Conservation (phyloP, 2,797 vertebrate species). For the Brachymystax lenok region DNA sequence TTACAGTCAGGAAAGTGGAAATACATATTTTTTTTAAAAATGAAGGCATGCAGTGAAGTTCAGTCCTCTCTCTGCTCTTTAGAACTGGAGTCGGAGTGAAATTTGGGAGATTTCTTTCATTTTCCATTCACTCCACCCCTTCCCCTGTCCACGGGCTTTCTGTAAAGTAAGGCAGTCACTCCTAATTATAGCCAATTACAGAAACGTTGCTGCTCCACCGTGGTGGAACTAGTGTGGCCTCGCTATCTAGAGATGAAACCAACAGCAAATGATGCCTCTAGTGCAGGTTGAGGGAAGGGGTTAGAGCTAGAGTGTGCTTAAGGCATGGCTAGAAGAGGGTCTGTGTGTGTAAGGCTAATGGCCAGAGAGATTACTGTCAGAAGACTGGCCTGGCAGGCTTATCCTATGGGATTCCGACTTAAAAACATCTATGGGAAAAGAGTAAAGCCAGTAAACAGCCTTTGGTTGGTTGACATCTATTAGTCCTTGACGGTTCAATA, state of each 20-base stretch:
- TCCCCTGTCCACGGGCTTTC: constrained; percentile 23
- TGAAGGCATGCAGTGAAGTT: background rate
- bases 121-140: constrained; percentile 3
- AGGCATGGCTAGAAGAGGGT: background rate
- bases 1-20: background rate
- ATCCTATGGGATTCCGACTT: constrained; percentile 5
- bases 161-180: constrained; percentile 35
- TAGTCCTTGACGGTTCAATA: constrained; percentile 57
- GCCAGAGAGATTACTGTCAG: background rate
- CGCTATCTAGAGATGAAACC: constrained; percentile 32
- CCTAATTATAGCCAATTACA: constrained; percentile 57
- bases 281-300: background rate
- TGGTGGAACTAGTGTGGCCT: constrained; percentile 24
- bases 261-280: constrained; percentile 4
- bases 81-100: constrained; percentile 2
- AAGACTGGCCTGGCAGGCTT: background rate
- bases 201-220: constrained; percentile 38
- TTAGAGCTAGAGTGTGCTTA: background rate
- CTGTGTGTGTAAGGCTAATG: background rate
- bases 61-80: background rate
- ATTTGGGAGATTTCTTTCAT: constrained; percentile 30
- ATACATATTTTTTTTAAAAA: background rate
- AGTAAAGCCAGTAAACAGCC: constrained; percentile 33
- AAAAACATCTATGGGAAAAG: constrained; percentile 35
- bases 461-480: constrained; percentile 35